Evolutionary conservation across 2,888 invertebrate species (phyloP), one percentile per base, ranked within the genome.

Genomic region (Craniophora ligustri): DNA sequence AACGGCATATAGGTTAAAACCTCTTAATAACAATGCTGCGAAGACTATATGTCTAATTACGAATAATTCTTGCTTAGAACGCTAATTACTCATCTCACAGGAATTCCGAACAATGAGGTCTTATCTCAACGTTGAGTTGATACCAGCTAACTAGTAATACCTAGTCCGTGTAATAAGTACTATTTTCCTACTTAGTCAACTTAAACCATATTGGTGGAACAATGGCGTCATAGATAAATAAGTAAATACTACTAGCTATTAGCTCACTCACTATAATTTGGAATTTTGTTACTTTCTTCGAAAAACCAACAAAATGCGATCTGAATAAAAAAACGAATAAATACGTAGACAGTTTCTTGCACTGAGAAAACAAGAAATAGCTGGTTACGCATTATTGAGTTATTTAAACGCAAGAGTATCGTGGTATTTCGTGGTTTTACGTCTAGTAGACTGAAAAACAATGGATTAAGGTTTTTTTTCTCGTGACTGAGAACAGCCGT

Each of bases 41-140:
- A 48, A n/a, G n/a, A n/a, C n/a, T 55, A 50, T 7, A 51, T n/a
- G 54, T 54, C 44, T 60, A 44, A 49, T 34, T 60, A 55, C 38
- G 35, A 35, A 42, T 49, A 55, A 47, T 53, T 39, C 38, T 34
- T 46, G 40, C 21, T 34, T 57, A 51, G 50, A 51, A 23, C 18
- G 45, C 30, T 51, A 64, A 61, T 75, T 64, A 64, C 40, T 69
- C 67, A 75, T 62, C 55, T 57, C 23, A 32, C 21, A 56, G 36
- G 64, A 69, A 69, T 75, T 65, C 60, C 18, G 56, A 68, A 74
- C 75, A 71, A 74, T 68, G 46, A 58, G 36, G 55, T 59, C 59
- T 70, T 76, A 74, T 76, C 71, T 62, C 42, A 54, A 42, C 39
- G 39, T 26, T 28, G 10, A 31, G 47, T 42, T 57, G 49, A 66